phyloP scores from a whole-genome alignment of 1,140 invertebrate species.

The Ceratina australensis region DNA sequence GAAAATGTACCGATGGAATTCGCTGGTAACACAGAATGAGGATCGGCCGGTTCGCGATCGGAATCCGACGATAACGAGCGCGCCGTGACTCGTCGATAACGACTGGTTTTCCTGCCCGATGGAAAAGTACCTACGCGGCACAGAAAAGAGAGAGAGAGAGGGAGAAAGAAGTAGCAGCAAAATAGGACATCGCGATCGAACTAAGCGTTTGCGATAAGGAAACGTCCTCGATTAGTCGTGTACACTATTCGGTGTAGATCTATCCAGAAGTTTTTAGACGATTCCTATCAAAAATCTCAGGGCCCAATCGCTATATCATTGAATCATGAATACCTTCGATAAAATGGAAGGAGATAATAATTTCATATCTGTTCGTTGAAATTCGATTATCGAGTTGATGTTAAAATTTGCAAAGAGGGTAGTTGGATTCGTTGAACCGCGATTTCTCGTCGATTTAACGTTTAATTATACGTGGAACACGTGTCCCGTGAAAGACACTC shows the following conservation, averaged over 20 bases:
- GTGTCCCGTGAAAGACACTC: background rate
- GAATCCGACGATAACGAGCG: conserved; percentile 21
- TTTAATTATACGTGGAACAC: background rate
- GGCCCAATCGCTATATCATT: background rate
- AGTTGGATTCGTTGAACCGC: background rate
- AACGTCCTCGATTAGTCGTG: conserved; percentile 20
- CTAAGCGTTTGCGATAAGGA: background rate
- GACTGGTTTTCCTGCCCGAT: background rate
- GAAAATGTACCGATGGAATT: conserved; percentile 6
- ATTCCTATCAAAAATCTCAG: background rate
- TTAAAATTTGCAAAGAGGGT: too few relatives aligned
- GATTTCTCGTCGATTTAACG: background rate
- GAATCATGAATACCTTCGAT: too few relatives aligned
- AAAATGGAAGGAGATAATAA: background rate
- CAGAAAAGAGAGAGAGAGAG: background rate
- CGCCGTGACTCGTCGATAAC: background rate
- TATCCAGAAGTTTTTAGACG: too few relatives aligned
- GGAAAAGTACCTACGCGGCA: conserved; percentile 13
- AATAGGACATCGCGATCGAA: conserved; percentile 29
- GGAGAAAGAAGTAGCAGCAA: background rate
- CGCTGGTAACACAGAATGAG: background rate
- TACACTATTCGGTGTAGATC: too few relatives aligned
- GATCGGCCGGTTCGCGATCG: background rate
- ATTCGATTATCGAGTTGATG: too few relatives aligned
- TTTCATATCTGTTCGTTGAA: background rate